Conservation (phyloP, 2,888 invertebrate genomes). For the Macrophya annulata region DNA sequence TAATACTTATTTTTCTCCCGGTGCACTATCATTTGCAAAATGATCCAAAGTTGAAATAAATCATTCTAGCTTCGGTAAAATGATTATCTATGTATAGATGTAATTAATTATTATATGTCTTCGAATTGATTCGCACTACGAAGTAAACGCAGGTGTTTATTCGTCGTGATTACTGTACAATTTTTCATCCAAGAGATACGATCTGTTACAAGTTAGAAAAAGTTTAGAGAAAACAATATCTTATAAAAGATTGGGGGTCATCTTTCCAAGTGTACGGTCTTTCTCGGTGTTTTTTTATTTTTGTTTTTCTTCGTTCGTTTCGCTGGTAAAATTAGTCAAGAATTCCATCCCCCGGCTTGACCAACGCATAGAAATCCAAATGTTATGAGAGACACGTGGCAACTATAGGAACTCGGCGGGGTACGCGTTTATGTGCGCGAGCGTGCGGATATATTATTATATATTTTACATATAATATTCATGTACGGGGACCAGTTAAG, state of each 20-base stretch:
- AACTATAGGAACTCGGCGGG: not conserved
- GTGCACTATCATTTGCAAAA: not conserved
- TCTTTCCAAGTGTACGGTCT: not conserved
- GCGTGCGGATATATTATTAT: not conserved
- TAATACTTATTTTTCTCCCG: not conserved
- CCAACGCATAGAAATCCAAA: not conserved
- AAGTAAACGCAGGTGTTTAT: not conserved
- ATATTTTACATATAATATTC: not conserved
- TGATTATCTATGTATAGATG: not conserved
- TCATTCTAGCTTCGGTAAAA: not conserved
- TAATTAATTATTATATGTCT: not conserved
- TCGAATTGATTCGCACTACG: not conserved
- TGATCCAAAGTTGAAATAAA: not conserved
- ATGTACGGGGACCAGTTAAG: not conserved
- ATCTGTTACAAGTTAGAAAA: not conserved
- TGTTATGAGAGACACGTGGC: constrained; percentile 44
- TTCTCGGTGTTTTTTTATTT: not conserved
- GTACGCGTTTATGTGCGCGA: not conserved
- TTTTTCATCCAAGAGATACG: not conserved
- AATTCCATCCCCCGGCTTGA: not conserved
- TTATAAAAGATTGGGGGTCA: not conserved
- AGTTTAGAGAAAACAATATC: not conserved
- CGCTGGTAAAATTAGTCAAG: not conserved
- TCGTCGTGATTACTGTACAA: not conserved
- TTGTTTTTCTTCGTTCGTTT: not conserved